Percentiles rank a stretch among this genome's conserved stretches.
These are phyloP conservation scores for Microplitis manilae DNA, from an alignment of 2,888 invertebrate genomes.

Conservation along the genomic window DNA sequence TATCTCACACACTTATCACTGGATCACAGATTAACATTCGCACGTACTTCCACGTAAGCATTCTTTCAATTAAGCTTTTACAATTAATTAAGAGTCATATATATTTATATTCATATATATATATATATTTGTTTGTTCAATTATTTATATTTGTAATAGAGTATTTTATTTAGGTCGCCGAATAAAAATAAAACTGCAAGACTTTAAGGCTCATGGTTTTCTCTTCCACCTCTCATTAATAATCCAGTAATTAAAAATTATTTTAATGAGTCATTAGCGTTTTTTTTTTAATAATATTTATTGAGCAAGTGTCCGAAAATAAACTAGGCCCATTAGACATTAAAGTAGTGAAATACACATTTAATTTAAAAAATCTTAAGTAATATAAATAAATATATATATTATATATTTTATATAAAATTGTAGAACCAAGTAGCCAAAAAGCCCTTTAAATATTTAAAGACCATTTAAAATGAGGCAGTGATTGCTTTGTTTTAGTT, in stretches of 20 bases:
- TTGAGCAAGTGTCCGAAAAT: conserved; percentile 11
- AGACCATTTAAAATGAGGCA: background rate
- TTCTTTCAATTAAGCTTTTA: background rate
- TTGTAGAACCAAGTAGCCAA: conserved; percentile 3
- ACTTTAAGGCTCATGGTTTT: background rate
- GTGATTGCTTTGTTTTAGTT: background rate
- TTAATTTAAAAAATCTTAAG: background rate
- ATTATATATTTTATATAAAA: background rate
- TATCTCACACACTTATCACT: background rate
- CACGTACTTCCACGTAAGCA: background rate
- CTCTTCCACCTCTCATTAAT: background rate
- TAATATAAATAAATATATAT: conserved; percentile 8
- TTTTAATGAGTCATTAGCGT: background rate
- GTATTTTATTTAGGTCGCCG: conserved; percentile 1
- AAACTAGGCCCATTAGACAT: no score
- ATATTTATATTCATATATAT: background rate
- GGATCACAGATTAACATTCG: background rate
- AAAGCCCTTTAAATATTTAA: background rate
- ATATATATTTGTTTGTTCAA: background rate
- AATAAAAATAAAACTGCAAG: background rate
- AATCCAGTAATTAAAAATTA: no score
- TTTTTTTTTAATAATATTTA: background rate
- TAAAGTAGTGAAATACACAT: conserved; percentile 11
- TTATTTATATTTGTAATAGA: background rate
- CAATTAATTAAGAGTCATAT: background rate